phyloP scores from a whole-genome alignment of 2,113 vertebrate genomes.

The Capreolus pygargus region DNA sequence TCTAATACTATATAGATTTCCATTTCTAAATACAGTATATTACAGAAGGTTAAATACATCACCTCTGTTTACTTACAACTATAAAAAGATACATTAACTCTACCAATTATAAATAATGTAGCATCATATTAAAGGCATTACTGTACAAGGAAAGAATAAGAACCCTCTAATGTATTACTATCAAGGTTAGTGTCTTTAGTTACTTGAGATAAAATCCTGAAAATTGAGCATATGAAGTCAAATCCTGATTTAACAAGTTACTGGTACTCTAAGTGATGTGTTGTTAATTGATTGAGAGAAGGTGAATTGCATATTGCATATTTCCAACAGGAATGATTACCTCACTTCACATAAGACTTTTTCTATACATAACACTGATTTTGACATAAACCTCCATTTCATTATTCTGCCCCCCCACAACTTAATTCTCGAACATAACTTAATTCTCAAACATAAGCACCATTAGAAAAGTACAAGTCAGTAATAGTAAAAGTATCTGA shows the following conservation, averaged over 20 bases:
- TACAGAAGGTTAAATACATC: constrained; percentile 83
- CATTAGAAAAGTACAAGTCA: neutral
- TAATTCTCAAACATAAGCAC: constrained; percentile 11
- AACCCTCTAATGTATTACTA: constrained; percentile 65
- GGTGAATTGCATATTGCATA: constrained; percentile 14
- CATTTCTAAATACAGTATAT: constrained; percentile 83
- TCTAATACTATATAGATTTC: constrained; percentile 78
- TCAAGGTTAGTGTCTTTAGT: constrained; percentile 77
- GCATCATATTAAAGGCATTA: constrained; percentile 81
- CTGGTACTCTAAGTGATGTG: constrained; percentile 38
- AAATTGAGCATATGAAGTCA: constrained; percentile 82
- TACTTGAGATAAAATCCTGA: constrained; percentile 76
- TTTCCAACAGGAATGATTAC: neutral
- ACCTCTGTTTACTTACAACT: constrained; percentile 83
- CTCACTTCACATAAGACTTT: neutral
- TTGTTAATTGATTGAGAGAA: constrained; percentile 49
- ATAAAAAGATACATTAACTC: constrained; percentile 87
- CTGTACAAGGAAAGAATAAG: constrained; percentile 80
- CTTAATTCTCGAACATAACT: neutral
- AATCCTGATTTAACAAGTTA: constrained; percentile 75
- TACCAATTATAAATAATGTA: constrained; percentile 87
- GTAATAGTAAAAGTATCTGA: constrained; percentile 58
- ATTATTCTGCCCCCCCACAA: neutral
- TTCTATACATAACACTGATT: constrained; percentile 19
- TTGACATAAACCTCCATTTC: constrained; percentile 7